These are phyloP conservation scores for Passerculus sandwichensis DNA, from an alignment of 2,797 vertebrate genomes.

Conservation along the genomic window DNA sequence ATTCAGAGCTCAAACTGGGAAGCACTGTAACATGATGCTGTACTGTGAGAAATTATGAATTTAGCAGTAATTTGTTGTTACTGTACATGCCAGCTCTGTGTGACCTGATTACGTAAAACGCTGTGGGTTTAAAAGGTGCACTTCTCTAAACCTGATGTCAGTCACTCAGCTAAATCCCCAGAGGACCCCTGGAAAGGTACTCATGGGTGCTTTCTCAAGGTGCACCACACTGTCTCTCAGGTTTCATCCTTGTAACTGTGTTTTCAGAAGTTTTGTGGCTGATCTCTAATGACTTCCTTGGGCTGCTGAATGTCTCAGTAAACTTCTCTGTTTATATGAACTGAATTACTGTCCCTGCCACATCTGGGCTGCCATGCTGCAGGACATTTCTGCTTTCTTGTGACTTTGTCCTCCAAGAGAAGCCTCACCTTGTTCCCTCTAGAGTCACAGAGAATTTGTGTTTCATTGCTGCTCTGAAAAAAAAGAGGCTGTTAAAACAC, in stretches of 20 bases:
- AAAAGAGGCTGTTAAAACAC: not conserved
- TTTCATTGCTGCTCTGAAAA: not conserved
- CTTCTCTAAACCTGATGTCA: not conserved
- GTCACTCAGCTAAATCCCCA: not conserved
- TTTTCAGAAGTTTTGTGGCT: not conserved
- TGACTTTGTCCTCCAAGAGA: not conserved
- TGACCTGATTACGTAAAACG: not conserved
- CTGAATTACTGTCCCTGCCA: not conserved
- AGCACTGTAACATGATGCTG: not conserved
- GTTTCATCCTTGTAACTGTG: not conserved
- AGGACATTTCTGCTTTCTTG: not conserved
- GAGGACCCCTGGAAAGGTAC: not conserved
- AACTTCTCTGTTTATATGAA: not conserved
- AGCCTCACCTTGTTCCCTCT: not conserved
- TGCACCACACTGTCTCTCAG: not conserved
- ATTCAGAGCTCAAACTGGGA: not conserved
- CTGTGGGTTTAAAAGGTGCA: not conserved
- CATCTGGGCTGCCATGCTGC: not conserved
- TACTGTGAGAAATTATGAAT: not conserved
- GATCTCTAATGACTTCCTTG: not conserved
- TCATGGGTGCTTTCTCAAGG: not conserved
- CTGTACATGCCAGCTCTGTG: not conserved
- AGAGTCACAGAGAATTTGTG: not conserved
- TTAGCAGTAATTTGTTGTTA: not conserved
- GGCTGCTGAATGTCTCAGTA: not conserved